Conservation (phyloP, 2,888 invertebrate genomes). For the Branchellion lobata region DNA sequence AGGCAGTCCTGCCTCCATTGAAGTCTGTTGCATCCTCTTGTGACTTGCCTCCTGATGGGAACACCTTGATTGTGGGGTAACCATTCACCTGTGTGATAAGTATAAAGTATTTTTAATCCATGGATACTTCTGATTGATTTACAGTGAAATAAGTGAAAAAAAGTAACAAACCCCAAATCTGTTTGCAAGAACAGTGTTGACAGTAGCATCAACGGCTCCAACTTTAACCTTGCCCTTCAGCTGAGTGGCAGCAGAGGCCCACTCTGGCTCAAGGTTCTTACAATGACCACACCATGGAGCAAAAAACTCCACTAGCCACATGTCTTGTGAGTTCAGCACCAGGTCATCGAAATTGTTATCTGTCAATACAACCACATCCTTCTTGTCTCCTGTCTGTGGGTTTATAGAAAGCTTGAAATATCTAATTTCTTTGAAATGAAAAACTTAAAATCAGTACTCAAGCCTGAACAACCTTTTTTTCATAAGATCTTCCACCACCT, state of each 20-base stretch:
- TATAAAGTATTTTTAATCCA: background rate
- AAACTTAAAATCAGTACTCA: background rate
- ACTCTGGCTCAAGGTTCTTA: slow-evolving; percentile 91
- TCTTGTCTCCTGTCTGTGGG: slow-evolving; percentile 55
- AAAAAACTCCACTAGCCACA: slow-evolving; percentile 97
- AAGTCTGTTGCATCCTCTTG: slow-evolving; percentile 71
- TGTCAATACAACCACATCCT: slow-evolving; percentile 85
- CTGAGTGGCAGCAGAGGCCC: slow-evolving; percentile 89
- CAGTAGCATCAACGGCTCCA: slow-evolving; percentile 93
- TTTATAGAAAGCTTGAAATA: background rate
- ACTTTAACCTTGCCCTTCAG: slow-evolving; percentile 90
- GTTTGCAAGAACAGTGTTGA: slow-evolving; percentile 77
- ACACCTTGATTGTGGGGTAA: slow-evolving; percentile 93
- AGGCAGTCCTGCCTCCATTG: slow-evolving; percentile 84
- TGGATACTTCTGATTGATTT: too few relatives aligned
- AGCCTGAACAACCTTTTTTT: background rate
- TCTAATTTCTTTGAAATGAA: background rate
- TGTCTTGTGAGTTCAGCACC: slow-evolving; percentile 86
- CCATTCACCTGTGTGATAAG: slow-evolving; percentile 70
- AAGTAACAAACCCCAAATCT: slow-evolving; percentile 74
- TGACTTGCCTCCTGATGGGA: slow-evolving; percentile 69
- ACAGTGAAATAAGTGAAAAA: too few relatives aligned
- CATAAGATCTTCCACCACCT: slow-evolving; percentile 54
- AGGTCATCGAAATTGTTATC: slow-evolving; percentile 91
- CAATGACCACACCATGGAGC: slow-evolving; percentile 75